Base-by-base conservation (phyloP, 2,113 vertebrate species). In the Vulpes vulpes region DNA sequence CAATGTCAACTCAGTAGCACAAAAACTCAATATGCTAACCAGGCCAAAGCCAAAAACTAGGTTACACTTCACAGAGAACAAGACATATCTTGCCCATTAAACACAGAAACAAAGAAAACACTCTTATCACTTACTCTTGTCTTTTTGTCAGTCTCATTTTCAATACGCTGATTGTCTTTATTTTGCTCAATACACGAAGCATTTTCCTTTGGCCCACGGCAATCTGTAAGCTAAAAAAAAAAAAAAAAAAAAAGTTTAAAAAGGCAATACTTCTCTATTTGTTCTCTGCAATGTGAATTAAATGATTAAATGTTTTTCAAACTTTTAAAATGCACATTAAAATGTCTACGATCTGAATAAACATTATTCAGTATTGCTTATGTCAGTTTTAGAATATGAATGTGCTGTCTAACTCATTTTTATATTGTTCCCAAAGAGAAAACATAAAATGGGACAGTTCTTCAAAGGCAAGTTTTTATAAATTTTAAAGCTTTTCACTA, bases 171-270 rank as follows among this genome's bases (percentile, higher is more conserved):
- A 55, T 98, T 99, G 57, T 98, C 98, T 85, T 98, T 98, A 62
- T 98, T 98, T 91, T 94, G 91, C 62, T 99, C 98, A 91, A 49
- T 93, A 89, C n/a, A 8, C 57, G 97, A 95, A 96, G 30, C 60
- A 69, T 97, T 97, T 95, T 82, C 97, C 85, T 98, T 97, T 79
- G 98, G 97, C 91, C 90, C 98, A 97, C 64, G 98, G 83, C 96
- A 99, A 98, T 93, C 98, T 97, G 96, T 97, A 97, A 98, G 92
- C 99, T 99, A 74, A 43, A 43, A 43, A 94, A 98, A 69, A n/a
- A 35, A 35, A 35, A 35, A 35, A 35, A 11, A n/a, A 80, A 87
- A 30, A 59, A 38, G 16, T 51, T 94, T 91, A 30, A 49, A 89
- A 88, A 89, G 81, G 89, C 27, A 93, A 11, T 64, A 78, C 8